phyloP scores from a whole-genome alignment of 2,113 vertebrate genomes.

The Pholis gunnellus region DNA sequence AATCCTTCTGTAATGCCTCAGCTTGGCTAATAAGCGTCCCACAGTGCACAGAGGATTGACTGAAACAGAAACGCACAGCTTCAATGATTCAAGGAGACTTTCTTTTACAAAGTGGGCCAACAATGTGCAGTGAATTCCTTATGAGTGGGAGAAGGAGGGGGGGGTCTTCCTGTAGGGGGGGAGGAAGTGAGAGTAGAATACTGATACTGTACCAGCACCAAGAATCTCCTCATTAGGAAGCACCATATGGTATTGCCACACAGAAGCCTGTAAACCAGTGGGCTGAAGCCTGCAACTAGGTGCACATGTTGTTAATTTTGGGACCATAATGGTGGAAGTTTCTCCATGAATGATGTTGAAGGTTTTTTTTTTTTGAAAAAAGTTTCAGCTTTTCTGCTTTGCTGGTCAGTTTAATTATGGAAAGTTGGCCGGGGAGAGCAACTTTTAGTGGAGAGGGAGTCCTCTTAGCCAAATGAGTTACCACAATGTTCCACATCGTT shows the following conservation, averaged over 20 bases:
- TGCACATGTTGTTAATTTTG: conserved; percentile 50
- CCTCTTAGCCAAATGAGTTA: not conserved
- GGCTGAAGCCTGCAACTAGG: conserved; percentile 60
- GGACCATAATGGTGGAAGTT: conserved; percentile 23
- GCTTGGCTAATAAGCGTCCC: conserved; percentile 76
- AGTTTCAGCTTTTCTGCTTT: conserved; percentile 33
- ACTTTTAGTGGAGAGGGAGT: not conserved
- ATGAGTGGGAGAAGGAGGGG: conserved; percentile 46
- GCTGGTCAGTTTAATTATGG: conserved; percentile 27
- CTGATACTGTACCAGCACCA: conserved; percentile 65
- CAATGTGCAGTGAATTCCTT: conserved; percentile 74
- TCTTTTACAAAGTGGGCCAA: conserved; percentile 79
- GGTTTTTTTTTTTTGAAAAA: not conserved
- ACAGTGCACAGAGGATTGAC: conserved; percentile 68
- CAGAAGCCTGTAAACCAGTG: conserved; percentile 71
- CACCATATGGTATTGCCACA: conserved; percentile 76
- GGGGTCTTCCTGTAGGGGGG: conserved; percentile 69
- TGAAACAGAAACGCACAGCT: conserved; percentile 74
- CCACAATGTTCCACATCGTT: conserved; percentile 4
- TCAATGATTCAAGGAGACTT: conserved; percentile 78
- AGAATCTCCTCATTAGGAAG: conserved; percentile 77
- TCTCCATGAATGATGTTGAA: conserved; percentile 25
- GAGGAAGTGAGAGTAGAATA: conserved; percentile 76
- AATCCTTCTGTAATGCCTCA: conserved; percentile 73
- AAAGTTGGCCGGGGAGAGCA: not conserved